These are phyloP conservation scores for Pygmarrhopalites habei DNA, from an alignment of 1,140 invertebrate genomes.

Conservation along the genomic window DNA sequence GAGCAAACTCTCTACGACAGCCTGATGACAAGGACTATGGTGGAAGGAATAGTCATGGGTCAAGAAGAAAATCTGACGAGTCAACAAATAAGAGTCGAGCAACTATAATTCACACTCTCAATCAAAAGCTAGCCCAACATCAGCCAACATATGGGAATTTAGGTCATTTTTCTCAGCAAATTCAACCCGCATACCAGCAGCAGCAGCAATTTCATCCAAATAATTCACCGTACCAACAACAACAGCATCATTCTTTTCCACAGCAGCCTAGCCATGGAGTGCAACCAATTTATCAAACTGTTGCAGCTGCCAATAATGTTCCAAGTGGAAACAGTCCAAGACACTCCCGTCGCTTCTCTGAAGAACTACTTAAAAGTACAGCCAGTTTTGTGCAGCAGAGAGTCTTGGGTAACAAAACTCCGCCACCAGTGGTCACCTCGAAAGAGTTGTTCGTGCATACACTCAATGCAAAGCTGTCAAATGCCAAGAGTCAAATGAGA, in stretches of 20 bases:
- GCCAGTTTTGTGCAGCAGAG: conserved; percentile 35
- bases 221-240: conserved; percentile 17
- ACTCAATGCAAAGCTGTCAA: conserved; percentile 40
- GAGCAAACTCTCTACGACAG: conserved; percentile 44
- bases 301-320: conserved; percentile 1
- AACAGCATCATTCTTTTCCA: conserved; percentile 51
- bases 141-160: conserved; percentile 20
- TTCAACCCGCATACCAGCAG: conserved; percentile 18
- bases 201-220: conserved; percentile 10
- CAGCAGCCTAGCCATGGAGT: conserved; percentile 19
- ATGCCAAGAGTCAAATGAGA: conserved; percentile 38
- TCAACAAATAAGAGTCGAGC: conserved; percentile 34
- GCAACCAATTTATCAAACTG: conserved; percentile 15
- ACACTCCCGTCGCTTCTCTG: conserved; percentile 35
- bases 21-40: conserved; percentile 20
- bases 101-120: conserved; percentile 57
- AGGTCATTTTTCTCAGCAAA: conserved; percentile 8
- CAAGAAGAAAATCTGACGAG: background rate
- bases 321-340: conserved; percentile 10
- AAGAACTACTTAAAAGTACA: conserved; percentile 33
- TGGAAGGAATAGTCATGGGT: background rate
- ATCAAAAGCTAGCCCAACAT: conserved; percentile 53
- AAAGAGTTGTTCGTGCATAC: conserved; percentile 40
- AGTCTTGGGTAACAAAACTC: conserved; percentile 30
- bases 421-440: conserved; percentile 32